phyloP scores from a whole-genome alignment of 2,113 vertebrate genomes.

The Ctenomys sociabilis region DNA sequence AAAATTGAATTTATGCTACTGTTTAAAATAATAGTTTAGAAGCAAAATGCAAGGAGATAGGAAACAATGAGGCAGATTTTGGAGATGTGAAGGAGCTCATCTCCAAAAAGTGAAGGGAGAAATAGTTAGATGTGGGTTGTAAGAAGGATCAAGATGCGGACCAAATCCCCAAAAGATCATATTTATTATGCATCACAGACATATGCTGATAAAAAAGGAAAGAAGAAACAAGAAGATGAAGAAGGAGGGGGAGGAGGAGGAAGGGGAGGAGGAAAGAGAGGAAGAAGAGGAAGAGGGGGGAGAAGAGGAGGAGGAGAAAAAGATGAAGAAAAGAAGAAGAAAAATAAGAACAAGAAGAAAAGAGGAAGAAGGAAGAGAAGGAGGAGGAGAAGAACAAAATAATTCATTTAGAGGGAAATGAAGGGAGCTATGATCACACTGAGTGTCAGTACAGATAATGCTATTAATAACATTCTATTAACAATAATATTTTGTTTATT shows the following conservation, averaged over 20 bases:
- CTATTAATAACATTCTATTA: not conserved
- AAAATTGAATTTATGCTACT: conserved; percentile 30
- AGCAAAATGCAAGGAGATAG: not conserved
- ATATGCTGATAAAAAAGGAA: not conserved
- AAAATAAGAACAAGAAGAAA: not conserved
- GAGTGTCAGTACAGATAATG: not conserved
- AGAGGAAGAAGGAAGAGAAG: no score
- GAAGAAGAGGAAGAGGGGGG: not conserved
- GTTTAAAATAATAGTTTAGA: not conserved
- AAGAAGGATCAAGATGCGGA: not conserved
- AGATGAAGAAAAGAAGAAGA: no score
- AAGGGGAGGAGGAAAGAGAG: no score
- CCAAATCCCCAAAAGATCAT: not conserved
- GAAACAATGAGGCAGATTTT: not conserved
- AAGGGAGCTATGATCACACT: not conserved
- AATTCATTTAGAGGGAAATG: not conserved
- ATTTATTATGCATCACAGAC: not conserved
- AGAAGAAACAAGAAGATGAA: not conserved
- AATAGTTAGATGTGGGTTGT: not conserved
- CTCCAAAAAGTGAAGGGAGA: not conserved
- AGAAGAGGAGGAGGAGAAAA: no score
- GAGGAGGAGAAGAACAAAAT: not conserved
- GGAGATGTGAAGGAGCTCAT: not conserved
- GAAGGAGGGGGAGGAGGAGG: no score
- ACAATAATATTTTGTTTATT: conserved; percentile 27